Conservation (phyloP, 2,797 vertebrate genomes). For the Tenualosa ilisha region DNA sequence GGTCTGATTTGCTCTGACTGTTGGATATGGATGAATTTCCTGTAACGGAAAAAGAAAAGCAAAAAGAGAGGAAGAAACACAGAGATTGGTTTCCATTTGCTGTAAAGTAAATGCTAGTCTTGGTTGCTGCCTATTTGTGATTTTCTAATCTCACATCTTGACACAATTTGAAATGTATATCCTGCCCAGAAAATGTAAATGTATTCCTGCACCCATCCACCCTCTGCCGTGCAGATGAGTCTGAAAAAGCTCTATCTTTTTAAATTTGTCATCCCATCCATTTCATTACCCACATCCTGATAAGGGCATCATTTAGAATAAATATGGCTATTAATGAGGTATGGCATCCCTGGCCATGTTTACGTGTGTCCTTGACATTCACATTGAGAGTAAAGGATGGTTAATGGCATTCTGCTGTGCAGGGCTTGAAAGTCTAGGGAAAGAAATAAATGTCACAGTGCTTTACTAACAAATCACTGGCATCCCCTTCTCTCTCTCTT, state of each 20-base stretch:
- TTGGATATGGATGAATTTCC: not conserved
- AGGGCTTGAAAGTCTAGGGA: conserved; percentile 66
- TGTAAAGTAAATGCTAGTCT: not conserved
- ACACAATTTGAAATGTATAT: conserved; percentile 57
- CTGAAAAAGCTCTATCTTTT: conserved; percentile 38
- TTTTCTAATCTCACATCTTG: conserved; percentile 37
- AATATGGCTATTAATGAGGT: conserved; percentile 73
- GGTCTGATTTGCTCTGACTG: not conserved
- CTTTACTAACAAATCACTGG: conserved; percentile 69
- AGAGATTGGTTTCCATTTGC: not conserved
- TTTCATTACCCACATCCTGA: conserved; percentile 69
- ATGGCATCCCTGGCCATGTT: conserved; percentile 61
- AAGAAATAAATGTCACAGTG: conserved; percentile 74
- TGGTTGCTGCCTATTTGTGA: not conserved
- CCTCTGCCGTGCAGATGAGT: not conserved
- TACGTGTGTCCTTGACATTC: conserved; percentile 78
- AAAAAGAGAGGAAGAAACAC: not conserved
- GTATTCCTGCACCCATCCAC: conserved; percentile 31
- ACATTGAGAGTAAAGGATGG: conserved; percentile 59
- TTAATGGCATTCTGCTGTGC: conserved; percentile 66
- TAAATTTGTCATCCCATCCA: conserved; percentile 60
- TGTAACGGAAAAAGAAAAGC: not conserved
- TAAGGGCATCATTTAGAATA: conserved; percentile 70
- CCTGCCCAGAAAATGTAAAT: conserved; percentile 58
- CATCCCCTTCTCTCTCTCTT: conserved; percentile 26